Evolutionary conservation across 2,113 vertebrate genomes (phyloP).

Genomic region (Corythornis vintsioides): DNA sequence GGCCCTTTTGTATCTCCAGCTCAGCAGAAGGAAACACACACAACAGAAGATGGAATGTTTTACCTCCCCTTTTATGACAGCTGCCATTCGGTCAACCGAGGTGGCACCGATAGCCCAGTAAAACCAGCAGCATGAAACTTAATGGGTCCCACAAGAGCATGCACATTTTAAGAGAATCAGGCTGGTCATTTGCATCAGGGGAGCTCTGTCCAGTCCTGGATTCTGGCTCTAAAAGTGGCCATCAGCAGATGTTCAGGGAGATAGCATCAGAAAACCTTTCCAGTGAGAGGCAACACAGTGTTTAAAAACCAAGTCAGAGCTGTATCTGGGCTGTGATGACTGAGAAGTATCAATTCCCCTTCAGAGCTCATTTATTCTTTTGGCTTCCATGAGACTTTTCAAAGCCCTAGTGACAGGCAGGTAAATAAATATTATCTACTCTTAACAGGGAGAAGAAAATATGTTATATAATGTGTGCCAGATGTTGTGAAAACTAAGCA

Average conservation of each 20-base stretch:
- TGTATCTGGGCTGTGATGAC: neutral
- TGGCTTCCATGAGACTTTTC: neutral
- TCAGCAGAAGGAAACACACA: neutral
- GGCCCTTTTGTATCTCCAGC: neutral
- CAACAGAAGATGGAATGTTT: neutral
- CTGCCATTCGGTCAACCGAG: neutral
- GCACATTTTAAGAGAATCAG: neutral
- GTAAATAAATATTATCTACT: conserved; percentile 45
- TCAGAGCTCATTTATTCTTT: conserved; percentile 15
- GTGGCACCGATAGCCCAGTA: neutral
- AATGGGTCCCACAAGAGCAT: neutral
- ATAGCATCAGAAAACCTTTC: neutral
- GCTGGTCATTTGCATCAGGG: neutral
- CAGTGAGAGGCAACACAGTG: neutral
- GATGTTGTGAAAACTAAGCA: conserved; percentile 32
- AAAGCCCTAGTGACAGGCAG: neutral
- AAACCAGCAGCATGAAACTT: neutral
- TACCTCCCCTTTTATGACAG: neutral
- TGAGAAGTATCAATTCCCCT: neutral
- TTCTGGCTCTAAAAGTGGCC: neutral
- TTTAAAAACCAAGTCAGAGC: neutral
- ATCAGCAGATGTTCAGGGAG: conserved; percentile 25
- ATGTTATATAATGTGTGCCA: neutral
- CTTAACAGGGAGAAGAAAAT: neutral
- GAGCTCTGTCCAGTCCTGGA: neutral